Conservation (phyloP, 1,140 invertebrate species). For the Drosophila navojoa region DNA sequence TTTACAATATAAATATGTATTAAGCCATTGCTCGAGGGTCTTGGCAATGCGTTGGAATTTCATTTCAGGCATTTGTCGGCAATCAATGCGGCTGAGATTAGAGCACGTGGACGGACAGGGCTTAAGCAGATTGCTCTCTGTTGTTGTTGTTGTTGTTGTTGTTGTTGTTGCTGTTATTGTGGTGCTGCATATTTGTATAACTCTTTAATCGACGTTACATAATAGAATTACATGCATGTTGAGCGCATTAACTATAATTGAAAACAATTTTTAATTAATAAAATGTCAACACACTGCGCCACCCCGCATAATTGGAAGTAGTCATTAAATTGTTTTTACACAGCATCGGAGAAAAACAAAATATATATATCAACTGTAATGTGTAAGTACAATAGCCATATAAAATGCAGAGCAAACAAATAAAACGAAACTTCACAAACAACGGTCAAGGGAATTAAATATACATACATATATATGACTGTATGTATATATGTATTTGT, state of each 20-base stretch:
- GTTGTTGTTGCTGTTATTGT: slow-evolving; percentile 5
- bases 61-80: slow-evolving; percentile 2
- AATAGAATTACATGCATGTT: slow-evolving; percentile 77
- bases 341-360: slow-evolving; percentile 15
- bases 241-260: slow-evolving; percentile 78
- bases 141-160: slow-evolving; percentile 1
- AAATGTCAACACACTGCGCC: slow-evolving; percentile 64
- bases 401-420: slow-evolving; percentile 68
- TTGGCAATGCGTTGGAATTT: background rate
- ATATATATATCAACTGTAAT: slow-evolving; percentile 2
- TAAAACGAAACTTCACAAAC: slow-evolving; percentile 29
- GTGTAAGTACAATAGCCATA: slow-evolving; percentile 57
- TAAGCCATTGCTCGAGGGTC: background rate
- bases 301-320: slow-evolving; percentile 66
- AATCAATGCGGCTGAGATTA: slow-evolving; percentile 13
- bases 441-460: slow-evolving; percentile 20
- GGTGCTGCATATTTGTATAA: slow-evolving; percentile 24
- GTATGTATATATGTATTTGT: background rate
- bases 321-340: slow-evolving; percentile 46
- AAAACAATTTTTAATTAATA: slow-evolving; percentile 81
- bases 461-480: slow-evolving; percentile 17
- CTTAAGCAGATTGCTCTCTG: background rate
- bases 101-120: background rate
- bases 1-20: too few relatives aligned
- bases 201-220: slow-evolving; percentile 24